phyloP scores from a whole-genome alignment of 2,113 vertebrate species.

The Cephalopholis sonnerati region DNA sequence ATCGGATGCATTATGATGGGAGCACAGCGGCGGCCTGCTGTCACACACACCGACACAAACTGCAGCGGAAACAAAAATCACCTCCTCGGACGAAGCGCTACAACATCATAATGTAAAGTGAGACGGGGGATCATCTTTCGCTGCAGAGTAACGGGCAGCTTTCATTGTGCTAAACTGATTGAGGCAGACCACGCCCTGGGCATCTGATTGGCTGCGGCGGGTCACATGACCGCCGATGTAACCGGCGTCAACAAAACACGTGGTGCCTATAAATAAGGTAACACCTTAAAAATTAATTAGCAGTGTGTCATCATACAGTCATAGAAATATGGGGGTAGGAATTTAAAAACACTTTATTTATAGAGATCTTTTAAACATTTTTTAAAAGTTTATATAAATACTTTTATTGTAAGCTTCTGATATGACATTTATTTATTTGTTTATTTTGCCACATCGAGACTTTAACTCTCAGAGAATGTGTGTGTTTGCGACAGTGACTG shows the following conservation, averaged over 20 bases:
- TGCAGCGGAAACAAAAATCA: conserved; percentile 18
- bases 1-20: conserved; percentile 66
- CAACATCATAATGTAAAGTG: conserved; percentile 28
- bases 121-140: conserved; percentile 38
- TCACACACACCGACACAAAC: conserved; percentile 9
- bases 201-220: conserved; percentile 37
- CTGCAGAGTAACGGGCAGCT: conserved; percentile 16
- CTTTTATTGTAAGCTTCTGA: neutral
- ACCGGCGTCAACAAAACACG: neutral
- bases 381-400: neutral
- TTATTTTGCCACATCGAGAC: neutral
- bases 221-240: conserved; percentile 39
- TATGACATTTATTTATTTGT: neutral
- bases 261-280: conserved; percentile 16
- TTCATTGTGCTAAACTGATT: conserved; percentile 58
- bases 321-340: no score
- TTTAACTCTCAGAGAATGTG: neutral
- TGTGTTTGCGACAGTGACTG: neutral
- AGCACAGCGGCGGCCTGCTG: neutral
- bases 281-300: neutral
- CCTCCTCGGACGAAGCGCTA: conserved; percentile 1
- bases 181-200: conserved; percentile 60
- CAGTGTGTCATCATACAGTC: no score
- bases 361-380: neutral
- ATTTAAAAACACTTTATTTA: neutral